Evolutionary conservation across 2,797 vertebrate species (phyloP), one percentile per base, ranked within the genome.

Genomic region (Smutsia temminckii): DNA sequence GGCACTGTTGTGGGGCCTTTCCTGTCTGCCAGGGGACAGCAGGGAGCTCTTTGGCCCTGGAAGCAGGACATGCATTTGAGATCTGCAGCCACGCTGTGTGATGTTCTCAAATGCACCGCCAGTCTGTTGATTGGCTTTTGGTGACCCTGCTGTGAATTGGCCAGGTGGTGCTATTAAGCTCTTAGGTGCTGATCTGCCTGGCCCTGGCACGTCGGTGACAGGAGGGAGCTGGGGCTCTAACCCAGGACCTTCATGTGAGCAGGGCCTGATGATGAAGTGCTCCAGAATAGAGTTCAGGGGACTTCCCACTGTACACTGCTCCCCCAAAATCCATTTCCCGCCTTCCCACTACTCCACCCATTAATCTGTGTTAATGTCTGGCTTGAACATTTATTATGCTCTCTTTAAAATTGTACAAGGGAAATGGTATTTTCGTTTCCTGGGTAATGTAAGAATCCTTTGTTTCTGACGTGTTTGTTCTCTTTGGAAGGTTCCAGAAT

Each of bases 401-500:
- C 21, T 42, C 61, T 63, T 46, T 49, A 42, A 51, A 23, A 29
- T 34, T 69, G 32, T 68, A 21, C 72, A 53, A 85, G 37, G 57
- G n/a, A 72, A 78, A 29, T 5, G 79, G 0, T 63, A 25, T 68
- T 91, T 91, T 7, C 11, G 8, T 12, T 61, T 59, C 32, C 74
- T 83, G 13, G n/a, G 17, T 68, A 37, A 61, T 2, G 4, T 72
- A 59, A 77, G 71, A 57, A 40, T 91, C 18, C 86, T 91, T 46
- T 89, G 71, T 66, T 59, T 72, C 49, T 97, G 51, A 97, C 53
- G 0, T 88, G 21, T 93, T 40, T 49, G 9, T 94, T 83, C 84
- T 98, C 12, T 92, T 93, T 59, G 0, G 53, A 97, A 99, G 99
- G 98, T 99, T 69, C 98, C 99, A 61, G 98, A 99, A 84, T 99